Evolutionary conservation across 1,140 invertebrate species (phyloP), one percentile per base, ranked within the genome.

Genomic region (Drosophila littoralis): DNA sequence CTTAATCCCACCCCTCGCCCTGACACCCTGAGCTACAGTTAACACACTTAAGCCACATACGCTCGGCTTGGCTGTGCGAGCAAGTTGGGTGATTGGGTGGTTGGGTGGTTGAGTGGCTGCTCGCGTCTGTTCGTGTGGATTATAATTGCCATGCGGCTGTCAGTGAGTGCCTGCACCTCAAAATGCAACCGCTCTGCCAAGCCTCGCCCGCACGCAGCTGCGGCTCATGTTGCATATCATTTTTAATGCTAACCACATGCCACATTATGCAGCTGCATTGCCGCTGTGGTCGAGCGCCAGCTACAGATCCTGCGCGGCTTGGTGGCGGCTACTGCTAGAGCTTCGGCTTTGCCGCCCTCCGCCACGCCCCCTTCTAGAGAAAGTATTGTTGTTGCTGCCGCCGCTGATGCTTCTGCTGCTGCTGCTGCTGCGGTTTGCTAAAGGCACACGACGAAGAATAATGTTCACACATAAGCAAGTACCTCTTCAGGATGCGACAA

Each of bases 211-310:
- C 55, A 42, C 10, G 28, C 71, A 68, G 46, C 38, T 82, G 83
- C 60, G 48, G 67, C 79, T 86, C 76, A 74, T 88, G 82, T 86
- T 86, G 82, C 82, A 86, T 86, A 86, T 86, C 82, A 86, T 86
- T 86, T 86, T 86, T 86, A 86, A 86, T 86, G 82, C 82, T 88
- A 88, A 88, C 82, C 82, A 80, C 82, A 86, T 73, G 82, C 83
- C 82, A 88, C 82, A 86, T 86, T 86, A 86, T 86, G 82, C 82
- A 88, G 83, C 82, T 82, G 82, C 75, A 88, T 79, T 82, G 85
- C 82, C 83, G 75, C 82, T 86, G 82, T 63, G 83, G 82, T 88
- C 74, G 51, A 64, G 48, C 55, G 52, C 59, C 52, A 12, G 52
- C 67, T 43, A 33, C 75, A 58, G 46, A 48, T 9, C 51, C 33